Percentiles rank a stretch among this genome's conserved stretches.
phyloP scores from a whole-genome alignment of 92 coral and sea anemone genomes.

The Epizoanthus fatuus region DNA sequence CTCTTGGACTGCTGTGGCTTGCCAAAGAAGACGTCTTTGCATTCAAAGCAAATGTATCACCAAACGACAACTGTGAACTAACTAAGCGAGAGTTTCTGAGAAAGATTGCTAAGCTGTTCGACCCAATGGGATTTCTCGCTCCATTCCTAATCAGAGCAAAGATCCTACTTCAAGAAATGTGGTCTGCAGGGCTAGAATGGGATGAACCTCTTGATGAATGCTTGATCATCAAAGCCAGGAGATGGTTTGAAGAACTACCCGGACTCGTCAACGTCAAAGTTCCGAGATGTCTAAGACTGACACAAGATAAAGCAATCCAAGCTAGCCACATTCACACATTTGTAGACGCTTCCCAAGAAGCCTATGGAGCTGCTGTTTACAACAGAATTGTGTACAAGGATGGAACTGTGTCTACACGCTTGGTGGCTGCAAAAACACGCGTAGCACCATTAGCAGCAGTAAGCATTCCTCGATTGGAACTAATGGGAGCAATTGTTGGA shows the following conservation, averaged over 20 bases:
- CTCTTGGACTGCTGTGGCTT: slow-evolving; percentile 61
- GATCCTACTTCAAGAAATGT: slow-evolving; percentile 23
- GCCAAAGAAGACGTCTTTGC: slow-evolving; percentile 69
- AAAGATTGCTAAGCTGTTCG: slow-evolving; percentile 64
- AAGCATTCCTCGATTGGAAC: slow-evolving; percentile 71
- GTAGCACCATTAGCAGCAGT: slow-evolving; percentile 55
- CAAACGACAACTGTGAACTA: slow-evolving; percentile 2
- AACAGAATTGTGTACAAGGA: slow-evolving; percentile 57
- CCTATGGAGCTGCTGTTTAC: slow-evolving; percentile 74
- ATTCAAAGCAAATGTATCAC: slow-evolving; percentile 52
- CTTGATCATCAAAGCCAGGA: slow-evolving; percentile 20
- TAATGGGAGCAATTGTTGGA: slow-evolving; percentile 77
- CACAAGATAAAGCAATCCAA: slow-evolving; percentile 34
- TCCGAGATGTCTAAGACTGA: slow-evolving; percentile 48
- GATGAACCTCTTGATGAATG: slow-evolving; percentile 58
- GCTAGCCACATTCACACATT: slow-evolving; percentile 68
- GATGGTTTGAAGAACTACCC: slow-evolving; percentile 58
- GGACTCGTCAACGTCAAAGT: slow-evolving; percentile 48
- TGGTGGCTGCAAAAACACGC: slow-evolving; percentile 62
- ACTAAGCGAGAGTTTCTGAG: slow-evolving; percentile 72
- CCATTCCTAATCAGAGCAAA: slow-evolving; percentile 1
- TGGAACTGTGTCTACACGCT: slow-evolving; percentile 45
- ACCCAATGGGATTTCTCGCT: slow-evolving; percentile 57
- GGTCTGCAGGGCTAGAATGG: slow-evolving; percentile 49
- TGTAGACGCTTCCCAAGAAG: slow-evolving; percentile 78